These are phyloP conservation scores for Myotis davidii DNA, from an alignment of 2,113 vertebrate species.

Conservation along the genomic window DNA sequence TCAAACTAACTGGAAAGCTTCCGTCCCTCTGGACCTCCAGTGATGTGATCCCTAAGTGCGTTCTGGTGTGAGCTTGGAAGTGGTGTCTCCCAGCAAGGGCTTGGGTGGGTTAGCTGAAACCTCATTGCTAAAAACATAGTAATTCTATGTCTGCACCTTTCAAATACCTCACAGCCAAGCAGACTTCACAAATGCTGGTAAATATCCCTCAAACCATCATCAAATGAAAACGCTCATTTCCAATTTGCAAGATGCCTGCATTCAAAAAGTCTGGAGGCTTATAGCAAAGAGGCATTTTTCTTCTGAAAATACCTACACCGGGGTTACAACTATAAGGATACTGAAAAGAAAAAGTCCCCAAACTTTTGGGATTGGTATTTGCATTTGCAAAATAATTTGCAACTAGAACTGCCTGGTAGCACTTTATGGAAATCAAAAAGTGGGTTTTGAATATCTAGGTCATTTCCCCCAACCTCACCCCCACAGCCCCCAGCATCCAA, in stretches of 20 bases:
- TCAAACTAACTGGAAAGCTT: background rate
- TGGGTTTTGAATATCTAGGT: conserved; percentile 71
- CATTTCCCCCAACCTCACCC: background rate
- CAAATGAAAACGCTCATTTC: background rate
- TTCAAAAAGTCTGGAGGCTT: background rate
- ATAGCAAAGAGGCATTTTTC: background rate
- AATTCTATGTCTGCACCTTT: background rate
- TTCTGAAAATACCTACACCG: conserved; percentile 15
- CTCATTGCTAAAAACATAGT: background rate
- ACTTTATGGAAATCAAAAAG: conserved; percentile 67
- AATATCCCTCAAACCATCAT: background rate
- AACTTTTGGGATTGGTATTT: conserved; percentile 55
- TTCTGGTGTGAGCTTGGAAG: background rate
- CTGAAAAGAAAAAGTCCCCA: background rate
- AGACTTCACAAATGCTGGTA: background rate
- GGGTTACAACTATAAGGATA: background rate
- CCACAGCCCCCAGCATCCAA: conserved; percentile 13
- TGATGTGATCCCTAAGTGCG: background rate
- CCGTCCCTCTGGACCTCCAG: background rate
- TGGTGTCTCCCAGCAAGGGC: background rate
- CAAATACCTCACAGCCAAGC: background rate
- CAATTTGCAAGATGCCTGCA: background rate
- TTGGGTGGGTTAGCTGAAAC: background rate
- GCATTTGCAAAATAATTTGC: conserved; percentile 75
- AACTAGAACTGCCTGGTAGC: conserved; percentile 68